Evolutionary conservation across 2,888 invertebrate species (phyloP).

Genomic region (Entomobrya proxima): DNA sequence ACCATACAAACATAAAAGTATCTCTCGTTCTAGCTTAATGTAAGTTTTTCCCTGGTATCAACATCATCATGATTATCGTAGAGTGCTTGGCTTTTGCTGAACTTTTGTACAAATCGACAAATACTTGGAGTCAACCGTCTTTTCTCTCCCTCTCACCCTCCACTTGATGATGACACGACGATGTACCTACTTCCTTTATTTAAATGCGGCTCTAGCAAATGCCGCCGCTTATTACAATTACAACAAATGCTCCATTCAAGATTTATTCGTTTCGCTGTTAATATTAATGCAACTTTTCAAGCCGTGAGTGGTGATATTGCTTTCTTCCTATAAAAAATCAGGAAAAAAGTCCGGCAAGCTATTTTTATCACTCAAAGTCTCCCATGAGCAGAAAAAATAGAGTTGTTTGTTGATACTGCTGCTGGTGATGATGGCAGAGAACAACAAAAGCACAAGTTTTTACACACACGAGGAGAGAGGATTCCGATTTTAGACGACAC

Average conservation of each 20-base stretch:
- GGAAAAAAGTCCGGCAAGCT: slow-evolving; percentile 15
- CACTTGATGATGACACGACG: slow-evolving; percentile 9
- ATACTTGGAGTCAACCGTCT: slow-evolving; percentile 22
- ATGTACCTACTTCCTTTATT: slow-evolving; percentile 58
- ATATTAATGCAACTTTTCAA: slow-evolving; percentile 23
- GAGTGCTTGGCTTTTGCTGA: background rate
- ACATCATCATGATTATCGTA: too few species aligned
- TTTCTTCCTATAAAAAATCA: slow-evolving; percentile 40
- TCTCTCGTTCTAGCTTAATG: background rate
- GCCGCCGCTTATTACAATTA: slow-evolving; percentile 46
- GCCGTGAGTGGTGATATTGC: background rate
- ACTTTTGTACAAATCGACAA: slow-evolving; percentile 37
- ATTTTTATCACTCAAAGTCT: slow-evolving; percentile 48
- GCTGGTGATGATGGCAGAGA: background rate
- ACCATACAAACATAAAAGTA: slow-evolving; percentile 21
- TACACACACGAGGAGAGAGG: background rate
- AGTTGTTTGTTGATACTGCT: background rate
- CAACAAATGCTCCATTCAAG: slow-evolving; percentile 9
- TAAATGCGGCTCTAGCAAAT: slow-evolving; percentile 26
- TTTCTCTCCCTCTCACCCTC: background rate
- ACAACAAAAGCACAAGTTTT: background rate
- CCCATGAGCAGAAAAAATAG: background rate
- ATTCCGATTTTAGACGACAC: background rate
- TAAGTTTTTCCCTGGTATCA: slow-evolving; percentile 16
- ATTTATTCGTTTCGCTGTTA: slow-evolving; percentile 46